Evolutionary conservation across 2,888 invertebrate genomes (phyloP).

Genomic region (Mimas tiliae): DNA sequence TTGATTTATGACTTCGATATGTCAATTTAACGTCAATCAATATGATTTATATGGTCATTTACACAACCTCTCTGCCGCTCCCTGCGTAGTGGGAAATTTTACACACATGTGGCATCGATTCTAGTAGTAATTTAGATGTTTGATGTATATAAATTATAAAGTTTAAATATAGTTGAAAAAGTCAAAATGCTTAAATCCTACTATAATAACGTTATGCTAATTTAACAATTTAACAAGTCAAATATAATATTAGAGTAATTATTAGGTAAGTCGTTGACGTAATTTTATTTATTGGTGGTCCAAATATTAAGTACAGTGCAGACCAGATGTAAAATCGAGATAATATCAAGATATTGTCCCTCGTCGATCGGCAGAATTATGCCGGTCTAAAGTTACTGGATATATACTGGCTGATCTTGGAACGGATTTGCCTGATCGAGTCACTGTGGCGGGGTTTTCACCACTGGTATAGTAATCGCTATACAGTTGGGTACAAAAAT

Average conservation of each 20-base stretch:
- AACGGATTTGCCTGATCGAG: too few relatives aligned
- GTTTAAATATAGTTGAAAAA: not conserved
- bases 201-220: not conserved
- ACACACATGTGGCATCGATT: not conserved
- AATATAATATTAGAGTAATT: not conserved
- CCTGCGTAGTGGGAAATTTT: slow-evolving; percentile 35
- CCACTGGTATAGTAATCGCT: too few relatives aligned
- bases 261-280: not conserved
- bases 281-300: too few relatives aligned
- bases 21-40: slow-evolving; percentile 78
- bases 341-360: too few relatives aligned
- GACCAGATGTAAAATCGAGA: too few relatives aligned
- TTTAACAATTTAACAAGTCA: not conserved
- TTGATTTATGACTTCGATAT: slow-evolving; percentile 81
- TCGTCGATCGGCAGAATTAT: too few relatives aligned
- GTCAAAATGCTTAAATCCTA: too few relatives aligned
- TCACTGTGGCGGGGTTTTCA: too few relatives aligned
- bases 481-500: too few relatives aligned
- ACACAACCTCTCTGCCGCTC: slow-evolving; percentile 58
- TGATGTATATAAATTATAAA: not conserved
- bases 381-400: too few relatives aligned
- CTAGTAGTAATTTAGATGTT: not conserved
- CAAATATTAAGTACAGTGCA: too few relatives aligned
- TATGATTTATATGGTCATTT: slow-evolving; percentile 79
- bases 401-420: too few relatives aligned